Evolutionary conservation across 1,140 invertebrate species (phyloP), one percentile per base, ranked within the genome.

Genomic region (Harpegnathos saltator): DNA sequence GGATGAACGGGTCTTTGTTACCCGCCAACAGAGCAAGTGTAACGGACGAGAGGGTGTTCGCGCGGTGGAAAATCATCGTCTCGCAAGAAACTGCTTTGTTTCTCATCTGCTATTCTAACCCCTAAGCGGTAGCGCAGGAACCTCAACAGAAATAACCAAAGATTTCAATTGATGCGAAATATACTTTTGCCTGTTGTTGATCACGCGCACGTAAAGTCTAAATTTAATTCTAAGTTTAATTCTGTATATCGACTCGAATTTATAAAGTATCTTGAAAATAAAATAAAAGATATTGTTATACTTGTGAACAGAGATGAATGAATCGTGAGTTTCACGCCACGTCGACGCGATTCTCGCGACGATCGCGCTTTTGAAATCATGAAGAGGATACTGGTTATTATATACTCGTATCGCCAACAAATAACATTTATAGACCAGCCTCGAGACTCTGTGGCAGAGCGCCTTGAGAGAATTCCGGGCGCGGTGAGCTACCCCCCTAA

Each of bases 1-100:
- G 73, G 62, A 88, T 61, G 26, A 61, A 61, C 56, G 33, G 56
- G 63, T 83, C 85, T 83, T 88, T 84, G 69, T 82, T 61, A 59
- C 72, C n/a, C 69, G 63, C 74, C 87, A 61, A n/a, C n/a, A 52
- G 54, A 83, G 89, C 91, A 94, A 94, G 92, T 94, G 92, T 93
- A 94, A 93, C 92, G 92, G 90, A 91, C 89, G 89, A 81, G 83
- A 83, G 83, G 72, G 85, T 85, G 65, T 82, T 89, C 84, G 84
- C 87, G 54, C 65, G 85, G 83, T 81, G 72, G 63, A 72, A 86
- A 80, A 80, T 80, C 65, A 33, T 58, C 52, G 54, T 22, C 14
- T 80, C 24, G 38, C 52, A 80, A 80, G 52, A 80, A 80, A 58
- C 19, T n/a, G 26, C 24, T 52, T 82, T 14, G 14, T 38, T 58